Percentiles rank a stretch among this genome's conserved stretches.
phyloP scores from a whole-genome alignment of 2,888 invertebrate genomes.

The Nephrotoma flavescens region DNA sequence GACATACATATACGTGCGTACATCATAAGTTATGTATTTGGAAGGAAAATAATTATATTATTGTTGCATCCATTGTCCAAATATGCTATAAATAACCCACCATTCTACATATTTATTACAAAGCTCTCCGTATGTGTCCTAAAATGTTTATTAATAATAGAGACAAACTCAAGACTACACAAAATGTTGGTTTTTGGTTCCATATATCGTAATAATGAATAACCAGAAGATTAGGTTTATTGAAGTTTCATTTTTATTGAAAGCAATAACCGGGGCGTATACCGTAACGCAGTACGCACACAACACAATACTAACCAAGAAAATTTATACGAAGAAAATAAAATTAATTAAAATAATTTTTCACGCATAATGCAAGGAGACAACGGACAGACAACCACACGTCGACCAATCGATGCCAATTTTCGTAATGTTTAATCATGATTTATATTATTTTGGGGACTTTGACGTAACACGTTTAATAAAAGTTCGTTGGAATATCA shows the following conservation, averaged over 20 bases:
- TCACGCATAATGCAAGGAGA: neutral
- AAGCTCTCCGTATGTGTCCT: neutral
- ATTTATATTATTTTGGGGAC: neutral
- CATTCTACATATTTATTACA: neutral
- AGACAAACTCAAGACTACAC: neutral
- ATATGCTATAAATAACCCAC: neutral
- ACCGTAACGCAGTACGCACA: neutral
- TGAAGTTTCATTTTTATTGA: neutral
- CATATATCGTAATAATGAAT: neutral
- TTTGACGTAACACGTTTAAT: neutral
- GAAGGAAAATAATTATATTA: neutral
- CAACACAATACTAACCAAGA: neutral
- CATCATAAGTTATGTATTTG: neutral
- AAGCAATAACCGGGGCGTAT: neutral
- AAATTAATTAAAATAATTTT: neutral
- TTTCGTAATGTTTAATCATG: neutral
- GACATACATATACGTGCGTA: neutral
- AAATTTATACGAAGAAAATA: neutral
- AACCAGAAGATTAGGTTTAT: neutral
- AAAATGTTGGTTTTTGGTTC: neutral
- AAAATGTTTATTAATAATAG: neutral
- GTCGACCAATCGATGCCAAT: neutral
- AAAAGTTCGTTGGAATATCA: neutral
- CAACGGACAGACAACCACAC: neutral
- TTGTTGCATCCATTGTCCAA: neutral